Conservation (phyloP, 2,113 vertebrate genomes). For the Percopsis transmontana region DNA sequence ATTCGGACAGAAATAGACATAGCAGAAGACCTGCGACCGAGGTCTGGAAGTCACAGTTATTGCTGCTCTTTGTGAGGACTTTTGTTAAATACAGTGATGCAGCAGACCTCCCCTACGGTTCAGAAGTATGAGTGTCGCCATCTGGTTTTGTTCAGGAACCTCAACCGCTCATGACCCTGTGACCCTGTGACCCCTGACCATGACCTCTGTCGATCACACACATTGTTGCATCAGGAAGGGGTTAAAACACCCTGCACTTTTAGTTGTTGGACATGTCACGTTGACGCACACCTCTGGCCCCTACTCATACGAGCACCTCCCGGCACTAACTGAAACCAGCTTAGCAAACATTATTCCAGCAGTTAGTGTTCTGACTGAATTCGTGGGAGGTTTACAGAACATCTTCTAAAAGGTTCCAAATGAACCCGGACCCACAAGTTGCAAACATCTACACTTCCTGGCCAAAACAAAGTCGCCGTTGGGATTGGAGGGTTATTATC, state of each 20-base stretch:
- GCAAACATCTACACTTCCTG: no score
- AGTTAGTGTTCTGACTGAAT: conserved; percentile 44
- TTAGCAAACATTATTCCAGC: conserved; percentile 55
- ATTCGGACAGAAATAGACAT: no score
- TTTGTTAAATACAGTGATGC: not conserved
- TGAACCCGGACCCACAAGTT: conserved; percentile 7
- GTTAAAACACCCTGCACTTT: conserved; percentile 48
- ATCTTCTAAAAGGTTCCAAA: conserved; percentile 19
- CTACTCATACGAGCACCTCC: not conserved
- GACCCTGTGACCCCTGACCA: conserved; percentile 16
- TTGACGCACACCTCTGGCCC: conserved; percentile 25
- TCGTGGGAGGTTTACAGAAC: conserved; percentile 12
- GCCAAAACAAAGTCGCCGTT: no score
- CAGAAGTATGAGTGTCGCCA: conserved; percentile 28
- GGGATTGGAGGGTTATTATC: no score
- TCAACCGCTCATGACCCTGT: conserved; percentile 56
- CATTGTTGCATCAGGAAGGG: conserved; percentile 54
- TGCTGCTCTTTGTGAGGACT: no score
- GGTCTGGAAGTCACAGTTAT: no score
- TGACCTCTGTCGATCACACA: conserved; percentile 50
- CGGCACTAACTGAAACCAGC: conserved; percentile 55
- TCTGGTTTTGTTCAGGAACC: conserved; percentile 62
- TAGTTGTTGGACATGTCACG: conserved; percentile 42
- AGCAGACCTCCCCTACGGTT: not conserved
- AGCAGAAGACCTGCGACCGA: no score